These are phyloP conservation scores for Etia nguti DNA, from an alignment of 2,113 vertebrate species.

Conservation along the genomic window DNA sequence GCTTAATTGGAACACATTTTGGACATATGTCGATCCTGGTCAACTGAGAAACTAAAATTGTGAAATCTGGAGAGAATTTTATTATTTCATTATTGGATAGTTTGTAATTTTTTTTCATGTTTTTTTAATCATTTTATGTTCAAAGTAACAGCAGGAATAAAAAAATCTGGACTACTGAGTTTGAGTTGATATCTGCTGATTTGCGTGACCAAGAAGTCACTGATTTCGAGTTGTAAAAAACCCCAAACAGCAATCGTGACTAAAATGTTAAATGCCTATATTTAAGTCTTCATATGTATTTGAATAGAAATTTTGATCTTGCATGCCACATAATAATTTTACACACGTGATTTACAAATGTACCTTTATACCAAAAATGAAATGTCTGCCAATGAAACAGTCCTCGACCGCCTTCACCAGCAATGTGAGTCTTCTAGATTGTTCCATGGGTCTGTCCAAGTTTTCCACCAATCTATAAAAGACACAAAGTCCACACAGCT, in stretches of 20 bases:
- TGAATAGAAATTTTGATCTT: background rate
- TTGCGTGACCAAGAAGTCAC: background rate
- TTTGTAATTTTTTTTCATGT: background rate
- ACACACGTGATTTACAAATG: background rate
- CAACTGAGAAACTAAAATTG: background rate
- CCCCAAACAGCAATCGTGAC: background rate
- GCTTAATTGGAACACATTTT: background rate
- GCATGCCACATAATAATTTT: background rate
- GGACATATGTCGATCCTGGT: background rate
- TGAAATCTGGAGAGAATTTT: background rate
- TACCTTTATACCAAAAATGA: slow-evolving; percentile 68
- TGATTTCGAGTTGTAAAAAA: background rate
- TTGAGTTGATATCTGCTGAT: background rate
- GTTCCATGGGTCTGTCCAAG: background rate
- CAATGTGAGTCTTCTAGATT: slow-evolving; percentile 19
- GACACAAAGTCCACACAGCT: background rate
- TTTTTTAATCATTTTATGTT: background rate
- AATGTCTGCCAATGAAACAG: slow-evolving; percentile 64
- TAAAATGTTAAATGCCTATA: background rate
- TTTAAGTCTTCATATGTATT: background rate
- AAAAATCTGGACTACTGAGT: background rate
- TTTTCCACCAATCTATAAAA: slow-evolving; percentile 46
- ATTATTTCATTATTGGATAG: background rate
- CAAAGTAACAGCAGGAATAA: background rate
- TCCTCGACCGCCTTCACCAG: slow-evolving; percentile 51